Base-by-base conservation (phyloP, 2,113 vertebrate species). In the Chlamydotis undulata region DNA sequence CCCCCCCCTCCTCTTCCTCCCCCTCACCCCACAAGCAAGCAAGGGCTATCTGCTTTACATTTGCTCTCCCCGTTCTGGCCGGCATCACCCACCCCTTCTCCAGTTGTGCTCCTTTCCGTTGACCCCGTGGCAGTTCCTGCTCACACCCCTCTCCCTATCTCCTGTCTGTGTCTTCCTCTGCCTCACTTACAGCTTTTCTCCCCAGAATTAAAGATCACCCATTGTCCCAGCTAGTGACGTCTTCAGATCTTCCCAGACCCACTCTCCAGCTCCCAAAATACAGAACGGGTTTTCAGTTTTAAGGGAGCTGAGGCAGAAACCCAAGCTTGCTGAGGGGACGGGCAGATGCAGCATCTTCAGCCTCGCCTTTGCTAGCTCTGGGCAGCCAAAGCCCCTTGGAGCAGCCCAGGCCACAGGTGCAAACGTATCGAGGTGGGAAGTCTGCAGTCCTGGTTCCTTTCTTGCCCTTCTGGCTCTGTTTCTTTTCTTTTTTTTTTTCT, bases 71-170 rank as follows among this genome's bases (percentile, higher is more conserved):
- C 4, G 0, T 43, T 24, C 65, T 70, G 79, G 33, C 28, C 65
- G 37, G 45, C 29, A 19, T 35, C 68, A 26, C 56, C 13, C 45
- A 26, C 14, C 35, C 52, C 39, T 64, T 50, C 39, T 31, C 65
- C 63, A 18, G 50, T 7, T 13, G 10, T 2, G 21, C 31, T 39
- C 19, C 71, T 64, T 63, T 18, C 28, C 22, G 0, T 31, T 7
- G 52, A 19, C 57, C 41, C 61, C 2, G 0, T 0, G 33, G 21
- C 6, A 1, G 43, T 22, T 55, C 15, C 41, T 56, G 37, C 67
- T 71, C 60, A 3, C 37, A 10, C 26, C 45, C 49, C 43, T 7
- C 11, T 80, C 39, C 50, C 41, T 35, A 3, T 39, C 49, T 67
- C 37, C 37, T 63, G 4, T 3, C 28, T 39, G 37, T 25, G 35